Evolutionary conservation across 2,797 vertebrate species (phyloP), one percentile per base, ranked within the genome.

Genomic region (Steatocranus sp.): DNA sequence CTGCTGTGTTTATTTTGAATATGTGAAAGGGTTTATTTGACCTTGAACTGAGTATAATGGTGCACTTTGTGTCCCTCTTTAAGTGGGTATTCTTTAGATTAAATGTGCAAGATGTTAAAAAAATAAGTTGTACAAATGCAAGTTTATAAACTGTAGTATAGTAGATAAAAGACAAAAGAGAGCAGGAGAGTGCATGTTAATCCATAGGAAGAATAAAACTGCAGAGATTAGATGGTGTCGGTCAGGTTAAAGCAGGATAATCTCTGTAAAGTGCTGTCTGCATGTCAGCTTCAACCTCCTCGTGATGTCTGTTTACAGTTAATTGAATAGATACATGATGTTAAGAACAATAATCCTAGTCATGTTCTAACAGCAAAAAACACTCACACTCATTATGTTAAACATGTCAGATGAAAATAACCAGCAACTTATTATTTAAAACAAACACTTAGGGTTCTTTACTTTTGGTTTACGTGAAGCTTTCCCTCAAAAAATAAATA

Each of bases 171-270:
- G 51, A 63, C 73, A 53, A 43, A 75, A 3, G 17, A 56, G 78
- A 74, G 80, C 41, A 34, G 17, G 17, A 78, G 66, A 66, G 80
- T 66, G 78, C 76, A 61, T 32, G 48, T 83, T 89, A 91, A 90
- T 92, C 79, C 86, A 82, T 79, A 86, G 48, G 83, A 88, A 88
- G 84, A 90, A 76, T 86, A 80, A 81, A 87, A 84, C 17, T 85
- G 32, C 68, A 53, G 82, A 88, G 78, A 87, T 91, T 86, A 89
- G 84, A 88, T 23, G 81, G 25, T 84, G 86, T 82, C 50, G 48
- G 73, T 87, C 80, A 81, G 70, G 86, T 82, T 91, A 83, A 84
- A 90, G 85, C 79, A 25, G 91, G 88, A 90, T 93, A 82, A 91
- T 90, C 90, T 88, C 85, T 25, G 74, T 53, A 82, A 83, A 91